phyloP scores from a whole-genome alignment of 1,140 invertebrate genomes.

The Drosophila neocordata region DNA sequence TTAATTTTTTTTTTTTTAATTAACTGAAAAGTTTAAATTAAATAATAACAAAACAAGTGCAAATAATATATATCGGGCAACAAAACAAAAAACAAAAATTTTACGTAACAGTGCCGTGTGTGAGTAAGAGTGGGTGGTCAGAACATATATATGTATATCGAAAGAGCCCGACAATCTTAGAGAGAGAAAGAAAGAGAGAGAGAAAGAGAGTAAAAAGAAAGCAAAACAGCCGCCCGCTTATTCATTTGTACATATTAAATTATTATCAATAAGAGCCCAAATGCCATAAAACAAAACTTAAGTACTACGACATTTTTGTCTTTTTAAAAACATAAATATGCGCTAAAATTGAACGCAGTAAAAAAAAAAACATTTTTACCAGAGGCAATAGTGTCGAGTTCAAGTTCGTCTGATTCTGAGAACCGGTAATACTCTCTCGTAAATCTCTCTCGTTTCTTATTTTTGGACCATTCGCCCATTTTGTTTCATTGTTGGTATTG shows the following conservation, averaged over 20 bases:
- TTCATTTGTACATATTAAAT: neutral
- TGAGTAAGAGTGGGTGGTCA: slow-evolving; percentile 4
- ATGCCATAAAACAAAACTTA: slow-evolving; percentile 4
- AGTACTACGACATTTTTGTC: slow-evolving; percentile 8
- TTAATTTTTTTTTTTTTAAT: slow-evolving; percentile 5
- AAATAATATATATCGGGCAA: neutral
- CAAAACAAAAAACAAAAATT: neutral
- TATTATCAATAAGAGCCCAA: slow-evolving; percentile 2
- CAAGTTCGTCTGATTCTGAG: slow-evolving; percentile 11
- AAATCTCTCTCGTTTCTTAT: slow-evolving; percentile 43
- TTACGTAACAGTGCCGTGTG: slow-evolving; percentile 15
- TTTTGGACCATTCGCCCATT: slow-evolving; percentile 42
- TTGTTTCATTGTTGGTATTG: slow-evolving; percentile 34
- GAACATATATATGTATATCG: neutral
- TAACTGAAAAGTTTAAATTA: neutral
- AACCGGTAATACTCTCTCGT: slow-evolving; percentile 65
- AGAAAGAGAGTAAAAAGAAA: neutral
- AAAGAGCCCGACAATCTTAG: slow-evolving; percentile 13
- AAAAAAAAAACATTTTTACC: slow-evolving; percentile 1
- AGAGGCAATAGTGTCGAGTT: neutral
- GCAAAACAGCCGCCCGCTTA: slow-evolving; percentile 30
- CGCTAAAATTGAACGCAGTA: slow-evolving; percentile 6
- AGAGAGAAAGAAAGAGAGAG: slow-evolving; percentile 18
- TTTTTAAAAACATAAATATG: too few species aligned
- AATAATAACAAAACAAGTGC: slow-evolving; percentile 3